phyloP scores from a whole-genome alignment of 2,888 invertebrate genomes.

The Drosophila diplacantha region DNA sequence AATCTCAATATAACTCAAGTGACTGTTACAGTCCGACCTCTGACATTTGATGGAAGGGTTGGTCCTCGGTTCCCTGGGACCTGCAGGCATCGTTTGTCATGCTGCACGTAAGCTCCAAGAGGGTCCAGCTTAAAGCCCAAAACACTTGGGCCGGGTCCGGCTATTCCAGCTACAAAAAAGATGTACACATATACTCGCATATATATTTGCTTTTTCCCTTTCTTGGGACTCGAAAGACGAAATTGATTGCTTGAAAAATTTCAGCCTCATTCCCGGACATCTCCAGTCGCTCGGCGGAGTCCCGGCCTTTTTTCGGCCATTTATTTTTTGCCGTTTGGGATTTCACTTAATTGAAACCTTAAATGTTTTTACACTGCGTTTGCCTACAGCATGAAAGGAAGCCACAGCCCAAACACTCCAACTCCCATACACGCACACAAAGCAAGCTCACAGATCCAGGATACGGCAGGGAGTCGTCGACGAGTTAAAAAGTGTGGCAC shows the following conservation, averaged over 20 bases:
- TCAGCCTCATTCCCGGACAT: slow-evolving; percentile 39
- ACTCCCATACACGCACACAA: slow-evolving; percentile 1
- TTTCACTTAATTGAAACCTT: slow-evolving; percentile 70
- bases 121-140: slow-evolving; percentile 47
- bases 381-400: slow-evolving; percentile 43
- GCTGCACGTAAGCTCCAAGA: slow-evolving; percentile 57
- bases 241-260: slow-evolving; percentile 66
- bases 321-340: slow-evolving; percentile 46
- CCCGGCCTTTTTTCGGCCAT: slow-evolving; percentile 32
- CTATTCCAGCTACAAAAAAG: slow-evolving; percentile 4
- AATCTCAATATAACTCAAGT: slow-evolving; percentile 70
- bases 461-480: neutral
- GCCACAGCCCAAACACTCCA: slow-evolving; percentile 19
- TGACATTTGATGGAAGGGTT: slow-evolving; percentile 67
- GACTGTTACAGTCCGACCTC: slow-evolving; percentile 62
- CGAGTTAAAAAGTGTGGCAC: slow-evolving; percentile 24
- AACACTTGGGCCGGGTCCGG: slow-evolving; percentile 32
- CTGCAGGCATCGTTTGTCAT: slow-evolving; percentile 62
- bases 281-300: slow-evolving; percentile 34
- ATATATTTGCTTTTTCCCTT: slow-evolving; percentile 22
- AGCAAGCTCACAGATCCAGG: neutral
- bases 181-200: slow-evolving; percentile 26
- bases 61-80: slow-evolving; percentile 31
- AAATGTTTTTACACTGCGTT: slow-evolving; percentile 63
- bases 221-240: slow-evolving; percentile 30